phyloP scores from a whole-genome alignment of 1,140 invertebrate species.

The Manduca sexta region DNA sequence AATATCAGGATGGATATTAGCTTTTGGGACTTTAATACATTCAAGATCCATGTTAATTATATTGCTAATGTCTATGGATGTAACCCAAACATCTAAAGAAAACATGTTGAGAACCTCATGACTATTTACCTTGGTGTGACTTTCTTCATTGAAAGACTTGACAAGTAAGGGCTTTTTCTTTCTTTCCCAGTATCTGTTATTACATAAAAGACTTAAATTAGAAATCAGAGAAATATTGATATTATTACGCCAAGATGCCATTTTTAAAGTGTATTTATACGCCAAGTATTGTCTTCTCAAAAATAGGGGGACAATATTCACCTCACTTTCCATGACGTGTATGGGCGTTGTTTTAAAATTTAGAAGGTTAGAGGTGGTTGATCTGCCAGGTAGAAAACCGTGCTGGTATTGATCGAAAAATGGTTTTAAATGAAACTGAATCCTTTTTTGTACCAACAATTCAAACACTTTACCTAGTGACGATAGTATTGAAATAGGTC shows the following conservation, averaged over 20 bases:
- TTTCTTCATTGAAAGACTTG: not conserved
- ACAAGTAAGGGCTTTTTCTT: conserved; percentile 5
- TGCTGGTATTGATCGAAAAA: too few relatives aligned
- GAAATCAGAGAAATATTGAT: not conserved
- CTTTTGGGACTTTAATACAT: conserved; percentile 5
- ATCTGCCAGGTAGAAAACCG: too few relatives aligned
- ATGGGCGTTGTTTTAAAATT: conserved; percentile 14
- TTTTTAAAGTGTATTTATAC: conserved; percentile 18
- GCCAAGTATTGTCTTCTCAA: conserved; percentile 18
- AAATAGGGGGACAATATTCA: conserved; percentile 11
- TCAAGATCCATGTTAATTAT: conserved; percentile 8
- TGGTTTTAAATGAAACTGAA: too few relatives aligned
- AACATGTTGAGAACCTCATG: conserved; percentile 11
- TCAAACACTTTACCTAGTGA: too few relatives aligned
- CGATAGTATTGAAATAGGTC: too few relatives aligned
- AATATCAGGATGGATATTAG: not conserved
- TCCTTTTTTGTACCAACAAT: too few relatives aligned
- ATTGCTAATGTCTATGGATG: conserved; percentile 6
- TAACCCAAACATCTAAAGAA: conserved; percentile 15
- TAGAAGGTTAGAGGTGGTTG: too few relatives aligned
- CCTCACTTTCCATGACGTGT: conserved; percentile 24
- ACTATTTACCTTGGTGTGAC: not conserved
- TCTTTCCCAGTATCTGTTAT: conserved; percentile 6
- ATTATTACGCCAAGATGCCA: conserved; percentile 2
- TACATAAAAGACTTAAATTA: not conserved